These are phyloP conservation scores for Laothoe populi DNA, from an alignment of 2,888 invertebrate species.

Conservation along the genomic window DNA sequence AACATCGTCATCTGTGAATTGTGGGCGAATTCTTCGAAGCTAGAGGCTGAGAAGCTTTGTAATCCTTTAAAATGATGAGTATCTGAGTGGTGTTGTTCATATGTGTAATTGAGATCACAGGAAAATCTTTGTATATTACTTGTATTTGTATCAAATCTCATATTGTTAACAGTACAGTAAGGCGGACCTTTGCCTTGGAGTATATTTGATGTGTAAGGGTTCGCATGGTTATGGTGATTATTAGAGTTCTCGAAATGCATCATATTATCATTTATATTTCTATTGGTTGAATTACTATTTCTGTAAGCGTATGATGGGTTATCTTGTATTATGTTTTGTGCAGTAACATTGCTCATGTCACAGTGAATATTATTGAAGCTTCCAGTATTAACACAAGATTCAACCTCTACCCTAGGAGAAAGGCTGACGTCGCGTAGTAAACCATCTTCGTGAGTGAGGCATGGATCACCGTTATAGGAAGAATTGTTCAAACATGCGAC, in stretches of 20 bases:
- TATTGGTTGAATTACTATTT: conserved; percentile 78
- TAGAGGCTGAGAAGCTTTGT: conserved; percentile 80
- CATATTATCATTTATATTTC: conserved; percentile 58
- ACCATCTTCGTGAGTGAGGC: conserved; percentile 67
- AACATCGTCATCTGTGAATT: conserved; percentile 80
- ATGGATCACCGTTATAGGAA: conserved; percentile 68
- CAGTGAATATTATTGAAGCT: conserved; percentile 89
- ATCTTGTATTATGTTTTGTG: conserved; percentile 51
- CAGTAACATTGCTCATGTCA: conserved; percentile 71
- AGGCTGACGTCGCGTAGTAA: conserved; percentile 82
- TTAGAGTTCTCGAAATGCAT: conserved; percentile 73
- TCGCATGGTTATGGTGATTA: conserved; percentile 70
- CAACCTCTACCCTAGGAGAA: conserved; percentile 85
- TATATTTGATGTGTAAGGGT: conserved; percentile 75
- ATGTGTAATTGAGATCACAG: conserved; percentile 76
- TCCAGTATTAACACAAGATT: conserved; percentile 87
- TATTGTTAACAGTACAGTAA: conserved; percentile 56
- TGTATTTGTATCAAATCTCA: conserved; percentile 66
- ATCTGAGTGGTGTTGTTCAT: conserved; percentile 64
- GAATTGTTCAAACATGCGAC: conserved; percentile 65
- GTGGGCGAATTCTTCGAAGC: conserved; percentile 83
- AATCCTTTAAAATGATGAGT: conserved; percentile 67
- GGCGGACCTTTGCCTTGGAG: conserved; percentile 75
- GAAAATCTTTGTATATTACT: conserved; percentile 75
- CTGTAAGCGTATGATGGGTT: conserved; percentile 60